Conservation (phyloP, 2,888 invertebrate species). For the Hybos culiciformis region DNA sequence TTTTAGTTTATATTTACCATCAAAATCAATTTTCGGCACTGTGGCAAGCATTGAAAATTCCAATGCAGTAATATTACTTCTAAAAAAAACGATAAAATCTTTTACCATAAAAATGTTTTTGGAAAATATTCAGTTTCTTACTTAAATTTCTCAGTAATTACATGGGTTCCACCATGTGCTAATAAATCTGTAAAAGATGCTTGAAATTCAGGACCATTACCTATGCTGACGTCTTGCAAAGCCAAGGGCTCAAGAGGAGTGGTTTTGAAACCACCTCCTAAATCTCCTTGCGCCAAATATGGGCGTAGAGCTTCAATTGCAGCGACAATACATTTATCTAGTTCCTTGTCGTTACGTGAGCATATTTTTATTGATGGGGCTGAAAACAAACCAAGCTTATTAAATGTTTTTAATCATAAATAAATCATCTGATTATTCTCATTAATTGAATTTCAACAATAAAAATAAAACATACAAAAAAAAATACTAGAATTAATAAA, state of each 20-base stretch:
- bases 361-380: slow-evolving; percentile 30
- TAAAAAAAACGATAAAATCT: slow-evolving; percentile 14
- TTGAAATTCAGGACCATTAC: slow-evolving; percentile 28
- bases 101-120: background rate
- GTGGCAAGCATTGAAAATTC: slow-evolving; percentile 30
- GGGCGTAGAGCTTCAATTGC: slow-evolving; percentile 29
- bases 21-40: slow-evolving; percentile 30
- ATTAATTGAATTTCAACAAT: too few relatives aligned
- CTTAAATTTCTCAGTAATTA: slow-evolving; percentile 31
- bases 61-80: slow-evolving; percentile 27
- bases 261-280: slow-evolving; percentile 31
- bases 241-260: slow-evolving; percentile 30
- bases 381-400: slow-evolving; percentile 15
- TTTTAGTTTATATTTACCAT: slow-evolving; percentile 30
- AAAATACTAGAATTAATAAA: too few relatives aligned
- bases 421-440: too few relatives aligned
- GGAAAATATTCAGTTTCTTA: slow-evolving; percentile 13
- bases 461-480: too few relatives aligned
- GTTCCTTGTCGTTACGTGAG: slow-evolving; percentile 29
- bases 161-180: slow-evolving; percentile 32
- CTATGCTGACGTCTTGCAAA: slow-evolving; percentile 31
- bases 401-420: too few relatives aligned
- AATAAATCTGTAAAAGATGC: slow-evolving; percentile 29
- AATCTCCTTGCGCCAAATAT: slow-evolving; percentile 26
- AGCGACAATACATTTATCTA: slow-evolving; percentile 29